phyloP scores from a whole-genome alignment of 2,797 vertebrate genomes.

The Ispidina picta region DNA sequence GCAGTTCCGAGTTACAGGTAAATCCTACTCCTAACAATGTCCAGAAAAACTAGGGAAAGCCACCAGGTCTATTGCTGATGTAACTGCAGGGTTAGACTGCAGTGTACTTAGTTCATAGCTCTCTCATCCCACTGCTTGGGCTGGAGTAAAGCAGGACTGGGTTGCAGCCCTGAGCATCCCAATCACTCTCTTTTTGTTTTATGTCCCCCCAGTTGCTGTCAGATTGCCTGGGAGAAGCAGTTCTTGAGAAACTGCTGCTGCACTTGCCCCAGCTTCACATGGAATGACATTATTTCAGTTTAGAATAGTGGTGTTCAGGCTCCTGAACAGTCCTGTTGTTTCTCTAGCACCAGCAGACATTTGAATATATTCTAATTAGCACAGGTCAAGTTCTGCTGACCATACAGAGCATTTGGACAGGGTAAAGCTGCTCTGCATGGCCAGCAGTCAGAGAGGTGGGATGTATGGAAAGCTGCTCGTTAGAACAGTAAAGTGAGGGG shows the following conservation, averaged over 20 bases:
- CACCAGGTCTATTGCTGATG: neutral
- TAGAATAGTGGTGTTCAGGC: neutral
- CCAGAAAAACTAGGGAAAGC: neutral
- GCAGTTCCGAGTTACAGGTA: neutral
- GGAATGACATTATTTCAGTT: neutral
- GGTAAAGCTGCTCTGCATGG: neutral
- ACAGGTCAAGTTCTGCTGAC: neutral
- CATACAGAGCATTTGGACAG: neutral
- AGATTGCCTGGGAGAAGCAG: neutral
- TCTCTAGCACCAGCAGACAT: neutral
- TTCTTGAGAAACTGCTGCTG: neutral
- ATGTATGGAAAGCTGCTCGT: neutral
- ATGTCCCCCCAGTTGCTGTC: fast-evolving
- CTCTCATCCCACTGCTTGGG: neutral
- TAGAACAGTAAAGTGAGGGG: neutral
- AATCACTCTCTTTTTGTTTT: neutral
- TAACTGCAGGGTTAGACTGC: neutral
- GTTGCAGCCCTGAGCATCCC: neutral
- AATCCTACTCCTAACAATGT: neutral
- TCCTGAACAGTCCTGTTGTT: neutral
- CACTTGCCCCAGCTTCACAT: neutral
- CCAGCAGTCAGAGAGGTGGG: neutral
- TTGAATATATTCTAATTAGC: neutral
- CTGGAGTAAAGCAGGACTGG: neutral
- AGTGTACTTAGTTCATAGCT: neutral